Base-by-base conservation (phyloP, 2,113 vertebrate genomes). In the Gobio gobio region DNA sequence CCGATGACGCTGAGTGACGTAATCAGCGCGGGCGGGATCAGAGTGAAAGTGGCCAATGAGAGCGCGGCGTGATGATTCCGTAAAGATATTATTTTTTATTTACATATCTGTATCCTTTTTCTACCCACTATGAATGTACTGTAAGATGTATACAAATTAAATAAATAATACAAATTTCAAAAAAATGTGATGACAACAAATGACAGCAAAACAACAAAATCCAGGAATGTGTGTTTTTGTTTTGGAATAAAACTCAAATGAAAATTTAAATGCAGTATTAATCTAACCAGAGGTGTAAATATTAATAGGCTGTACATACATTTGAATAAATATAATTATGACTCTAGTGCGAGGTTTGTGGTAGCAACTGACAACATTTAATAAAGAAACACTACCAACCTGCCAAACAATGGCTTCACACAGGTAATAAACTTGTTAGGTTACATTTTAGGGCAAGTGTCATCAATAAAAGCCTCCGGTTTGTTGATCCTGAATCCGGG, bases 1-100 rank as follows among this genome's bases (percentile, higher is more conserved):
- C 92, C 90, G 88, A 90, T 68, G 43, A 63, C 58, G 82, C 77
- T 93, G 5, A 20, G 51, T 20, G 92, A 92, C 93, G 89, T 93
- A 86, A 89, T 16, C 40, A 4, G 20, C 5, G 4, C 18, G 59
- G 43, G 70, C 58, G 22, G 58, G 58, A n/a, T n/a, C 43, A 80
- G 66, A 78, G 49, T 3, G 72, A 81, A 72, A 75, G 72, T 75
- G 61, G 63, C 87, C 89, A 88, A 84, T 88, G 16, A 61, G 33
- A 61, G 33, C 56, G 22, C 56, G 26, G 10, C 26, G 16, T 20
- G 8, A 36, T 20, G 8, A 36, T 33, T 20, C 20, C 26, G 26
- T 26, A 33, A 16, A 12, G 29, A 5, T 1, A 14, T 36, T 33
- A 54, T 56, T 22, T 56, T 56, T 22, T 56, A 51, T 56, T 56